Evolutionary conservation across 1,140 invertebrate genomes (phyloP).

Genomic region (Mercenaria mercenaria): DNA sequence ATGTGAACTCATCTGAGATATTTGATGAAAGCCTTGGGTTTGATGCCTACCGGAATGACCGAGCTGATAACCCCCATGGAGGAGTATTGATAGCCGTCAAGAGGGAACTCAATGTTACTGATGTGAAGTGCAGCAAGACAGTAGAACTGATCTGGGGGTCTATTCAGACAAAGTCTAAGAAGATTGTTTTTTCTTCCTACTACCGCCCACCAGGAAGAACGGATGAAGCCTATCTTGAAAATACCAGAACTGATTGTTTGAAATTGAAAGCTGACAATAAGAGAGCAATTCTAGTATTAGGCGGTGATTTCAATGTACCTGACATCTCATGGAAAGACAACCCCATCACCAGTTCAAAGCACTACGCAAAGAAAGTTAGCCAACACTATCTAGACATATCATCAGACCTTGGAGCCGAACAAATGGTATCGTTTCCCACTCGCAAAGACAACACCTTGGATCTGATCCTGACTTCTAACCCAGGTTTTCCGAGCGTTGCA

Average conservation of each 20-base stretch:
- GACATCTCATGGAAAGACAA: neutral
- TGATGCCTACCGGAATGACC: slow-evolving; percentile 24
- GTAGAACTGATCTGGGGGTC: slow-evolving; percentile 10
- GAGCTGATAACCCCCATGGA: slow-evolving; percentile 11
- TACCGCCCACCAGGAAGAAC: neutral
- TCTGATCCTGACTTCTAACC: too few relatives aligned
- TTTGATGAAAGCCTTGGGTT: too few relatives aligned
- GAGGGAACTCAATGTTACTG: neutral
- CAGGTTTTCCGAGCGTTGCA: too few relatives aligned
- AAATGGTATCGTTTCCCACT: too few relatives aligned
- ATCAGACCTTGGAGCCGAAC: too few relatives aligned
- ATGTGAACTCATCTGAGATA: neutral
- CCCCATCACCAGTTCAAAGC: neutral
- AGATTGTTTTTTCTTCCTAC: too few relatives aligned
- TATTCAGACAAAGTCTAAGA: neutral
- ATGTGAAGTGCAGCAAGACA: too few relatives aligned
- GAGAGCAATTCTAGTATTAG: too few relatives aligned
- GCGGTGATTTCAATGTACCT: neutral
- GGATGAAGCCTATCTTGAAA: neutral
- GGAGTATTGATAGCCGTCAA: slow-evolving; percentile 3
- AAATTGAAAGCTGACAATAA: too few relatives aligned
- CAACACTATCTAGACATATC: too few relatives aligned
- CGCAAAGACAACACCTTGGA: too few relatives aligned
- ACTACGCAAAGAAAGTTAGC: neutral
- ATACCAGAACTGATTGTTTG: too few relatives aligned